Conservation (phyloP, 2,113 vertebrate species). For the Nycticryphes semicollaris region DNA sequence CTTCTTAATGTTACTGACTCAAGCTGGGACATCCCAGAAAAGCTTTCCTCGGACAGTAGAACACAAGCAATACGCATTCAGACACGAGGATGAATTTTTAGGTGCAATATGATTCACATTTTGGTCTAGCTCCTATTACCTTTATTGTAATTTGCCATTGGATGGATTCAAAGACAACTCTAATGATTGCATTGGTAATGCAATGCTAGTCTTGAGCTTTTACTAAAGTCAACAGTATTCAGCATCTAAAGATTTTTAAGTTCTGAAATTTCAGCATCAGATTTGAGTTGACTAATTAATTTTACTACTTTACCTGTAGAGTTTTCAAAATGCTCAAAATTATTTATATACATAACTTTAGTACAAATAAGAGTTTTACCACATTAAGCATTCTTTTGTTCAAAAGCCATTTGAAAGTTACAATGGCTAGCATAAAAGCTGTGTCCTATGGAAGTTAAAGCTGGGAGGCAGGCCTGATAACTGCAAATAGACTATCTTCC, state of each 20-base stretch:
- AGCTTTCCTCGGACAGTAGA: background rate
- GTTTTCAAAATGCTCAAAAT: background rate
- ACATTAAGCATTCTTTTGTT: constrained; percentile 68
- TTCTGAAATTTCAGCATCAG: background rate
- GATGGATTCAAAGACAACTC: background rate
- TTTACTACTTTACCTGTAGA: background rate
- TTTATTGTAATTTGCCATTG: background rate
- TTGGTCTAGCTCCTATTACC: background rate
- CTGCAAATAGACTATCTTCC: background rate
- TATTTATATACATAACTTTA: constrained; percentile 19
- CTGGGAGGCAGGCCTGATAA: constrained; percentile 22
- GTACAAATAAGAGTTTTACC: constrained; percentile 36
- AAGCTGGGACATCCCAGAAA: constrained; percentile 20
- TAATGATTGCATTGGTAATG: background rate
- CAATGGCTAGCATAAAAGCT: constrained; percentile 41
- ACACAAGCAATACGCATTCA: background rate
- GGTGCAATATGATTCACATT: background rate
- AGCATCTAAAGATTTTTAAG: background rate
- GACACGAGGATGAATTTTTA: background rate
- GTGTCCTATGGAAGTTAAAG: constrained; percentile 2
- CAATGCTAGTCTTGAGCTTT: background rate
- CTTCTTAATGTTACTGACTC: background rate
- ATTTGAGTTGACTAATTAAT: background rate
- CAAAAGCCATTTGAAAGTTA: constrained; percentile 44
- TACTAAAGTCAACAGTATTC: background rate